Evolutionary conservation across 2,113 vertebrate species (phyloP), one percentile per base, ranked within the genome.

Genomic region (Aviceda subcristata): DNA sequence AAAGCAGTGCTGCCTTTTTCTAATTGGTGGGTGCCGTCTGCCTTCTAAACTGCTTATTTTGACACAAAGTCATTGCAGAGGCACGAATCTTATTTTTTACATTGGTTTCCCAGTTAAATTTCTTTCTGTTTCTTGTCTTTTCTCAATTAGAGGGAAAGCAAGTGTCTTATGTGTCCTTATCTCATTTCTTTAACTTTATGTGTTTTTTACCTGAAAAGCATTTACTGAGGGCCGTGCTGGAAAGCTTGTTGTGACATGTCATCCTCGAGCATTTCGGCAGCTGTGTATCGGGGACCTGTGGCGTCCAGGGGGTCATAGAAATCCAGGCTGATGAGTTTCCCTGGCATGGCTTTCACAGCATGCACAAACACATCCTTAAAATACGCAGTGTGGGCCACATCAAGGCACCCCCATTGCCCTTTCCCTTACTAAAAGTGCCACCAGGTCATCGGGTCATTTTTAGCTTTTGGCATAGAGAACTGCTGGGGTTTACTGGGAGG

Each of bases 401-500:
- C 43, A 23, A 84, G 55, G 15, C 86, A 89, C 9, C 46, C 24
- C 3, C 0, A 17, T 36, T 71, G 48, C 73, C 29, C 60, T 92
- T 94, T 94, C 39, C 41, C 46, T 39, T 80, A 10, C 63, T 93
- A 68, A 46, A 59, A 39, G 55, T 62, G 64, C 21, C 3, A 8
- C 51, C 90, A 69, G n/a, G n/a, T 94, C 73, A 41, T 63, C 2
- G 1, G 36, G 62, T 91, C n/a, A 62, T 29, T 93, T 93, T 85
- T 91, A 92, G 32, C n/a, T 87, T 77, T 94, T 94, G 93, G 38
- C 50, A 6, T 77, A 51, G 68, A 77, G 75, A 89, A 64, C 34
- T 71, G 43, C 36, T 79, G n/a, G 45, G 18, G 17, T 50, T 81
- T 95, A 46, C 60, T 60, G 69, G 69, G 66, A 62, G 22, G 27